These are phyloP conservation scores for Cochlearius cochlearius DNA, from an alignment of 2,113 vertebrate species.

Conservation along the genomic window DNA sequence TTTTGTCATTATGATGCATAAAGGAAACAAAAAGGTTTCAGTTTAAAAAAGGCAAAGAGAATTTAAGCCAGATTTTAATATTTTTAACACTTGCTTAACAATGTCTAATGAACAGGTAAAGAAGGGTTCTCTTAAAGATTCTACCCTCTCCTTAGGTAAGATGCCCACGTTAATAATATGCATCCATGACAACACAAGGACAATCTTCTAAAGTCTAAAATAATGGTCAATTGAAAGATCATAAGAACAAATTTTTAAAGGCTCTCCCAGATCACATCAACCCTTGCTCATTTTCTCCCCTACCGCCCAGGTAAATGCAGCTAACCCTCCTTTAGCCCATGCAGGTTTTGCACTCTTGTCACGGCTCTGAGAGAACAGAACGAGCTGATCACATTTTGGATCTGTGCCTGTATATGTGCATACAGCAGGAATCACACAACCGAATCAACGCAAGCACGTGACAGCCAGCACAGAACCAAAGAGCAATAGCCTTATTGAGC, in stretches of 20 bases:
- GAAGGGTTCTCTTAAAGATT: not conserved
- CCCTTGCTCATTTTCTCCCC: not conserved
- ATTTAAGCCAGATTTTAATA: not conserved
- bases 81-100: not conserved
- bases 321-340: not conserved
- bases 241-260: not conserved
- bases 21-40: not conserved
- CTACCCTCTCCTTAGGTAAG: not conserved
- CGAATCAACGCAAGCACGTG: not conserved
- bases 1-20: not conserved
- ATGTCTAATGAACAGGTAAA: not conserved
- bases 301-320: not conserved
- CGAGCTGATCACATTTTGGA: not conserved
- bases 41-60: not conserved
- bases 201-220: not conserved
- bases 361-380: not conserved
- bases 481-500: not conserved
- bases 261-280: not conserved
- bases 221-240: not conserved
- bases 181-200: not conserved
- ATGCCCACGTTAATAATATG: not conserved
- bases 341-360: not conserved
- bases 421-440: not conserved
- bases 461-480: not conserved
- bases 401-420: not conserved